Evolutionary conservation across 2,113 vertebrate genomes (phyloP), one percentile per base, ranked within the genome.

Genomic region (Lepus timidus): DNA sequence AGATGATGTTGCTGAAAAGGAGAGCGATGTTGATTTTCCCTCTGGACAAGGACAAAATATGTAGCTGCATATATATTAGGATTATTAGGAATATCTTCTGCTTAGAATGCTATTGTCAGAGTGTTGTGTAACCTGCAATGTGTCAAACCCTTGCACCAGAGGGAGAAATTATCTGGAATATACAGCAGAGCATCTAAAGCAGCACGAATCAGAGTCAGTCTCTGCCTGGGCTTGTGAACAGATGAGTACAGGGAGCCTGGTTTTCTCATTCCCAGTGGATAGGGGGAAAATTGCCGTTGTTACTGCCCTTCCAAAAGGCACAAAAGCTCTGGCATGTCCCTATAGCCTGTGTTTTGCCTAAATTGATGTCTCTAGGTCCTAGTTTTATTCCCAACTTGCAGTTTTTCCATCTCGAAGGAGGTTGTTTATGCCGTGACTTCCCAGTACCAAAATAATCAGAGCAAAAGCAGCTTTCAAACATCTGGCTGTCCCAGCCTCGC

Each of bases 351-450:
- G 44, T 84, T 90, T 92, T 23, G 49, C 76, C n/a, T 70, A 86
- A 83, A 49, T 29, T 22, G 4, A 16, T 22, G 68, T 64, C 51
- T 90, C 51, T 52, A 51, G 33, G 11, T 86, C 33, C 79, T 33
- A 9, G 9, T 71, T 20, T 74, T 55, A 3, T 51, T 75, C 51
- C n/a, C 20, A 29, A 49, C 36, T 86, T 91, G 31, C 29, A 17
- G n/a, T 31, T 76, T 75, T 62, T 84, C 25, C 16, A 22, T 84
- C 65, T 64, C 6, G 14, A 85, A 22, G 22, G n/a, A 58, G 20
- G 9, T 67, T 80, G 73, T 70, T 96, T 96, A 75, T 78, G 19
- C 81, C 82, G 55, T 49, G 67, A 71, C 55, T 82, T 12, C 31
- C 51, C 58, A 10, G 19, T 65, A n/a, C 33, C 11, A 64, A 81